Evolutionary conservation across 2,888 invertebrate genomes (phyloP).

Genomic region (Sympetrum striolatum): DNA sequence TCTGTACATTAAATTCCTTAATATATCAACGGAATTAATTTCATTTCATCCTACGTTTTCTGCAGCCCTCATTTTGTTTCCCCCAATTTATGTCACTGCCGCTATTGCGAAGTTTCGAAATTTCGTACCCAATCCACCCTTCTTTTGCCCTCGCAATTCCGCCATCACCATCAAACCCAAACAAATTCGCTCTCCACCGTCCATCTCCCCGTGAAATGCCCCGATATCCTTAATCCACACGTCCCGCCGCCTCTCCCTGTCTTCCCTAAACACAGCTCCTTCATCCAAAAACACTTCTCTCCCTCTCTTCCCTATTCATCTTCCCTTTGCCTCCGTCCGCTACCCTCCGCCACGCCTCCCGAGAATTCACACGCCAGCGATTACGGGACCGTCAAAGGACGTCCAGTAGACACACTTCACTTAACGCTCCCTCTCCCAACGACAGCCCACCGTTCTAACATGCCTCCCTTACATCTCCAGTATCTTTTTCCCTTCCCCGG

Average conservation of each 20-base stretch:
- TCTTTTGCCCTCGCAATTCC: too few relatives aligned
- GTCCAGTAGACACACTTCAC: background rate
- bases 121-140: too few relatives aligned
- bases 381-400: slow-evolving; percentile 6
- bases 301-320: background rate
- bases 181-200: background rate
- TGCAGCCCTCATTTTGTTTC: too few relatives aligned
- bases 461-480: background rate
- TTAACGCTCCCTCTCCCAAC: background rate
- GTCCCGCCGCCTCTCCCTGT: background rate
- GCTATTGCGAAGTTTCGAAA: too few relatives aligned
- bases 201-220: background rate
- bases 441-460: background rate
- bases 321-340: background rate
- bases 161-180: too few relatives aligned
- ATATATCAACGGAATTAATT: too few relatives aligned
- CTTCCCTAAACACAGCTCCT: background rate
- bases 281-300: background rate
- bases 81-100: too few relatives aligned
- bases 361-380: slow-evolving; percentile 24
- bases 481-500: background rate
- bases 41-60: too few relatives aligned
- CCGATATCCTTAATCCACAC: background rate
- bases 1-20: too few relatives aligned
- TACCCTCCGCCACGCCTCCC: background rate